A percentile compares a stretch with the other conserved stretches of the same genome.
phyloP scores from a whole-genome alignment of 2,797 vertebrate species.

The Rhabdomys pumilio region DNA sequence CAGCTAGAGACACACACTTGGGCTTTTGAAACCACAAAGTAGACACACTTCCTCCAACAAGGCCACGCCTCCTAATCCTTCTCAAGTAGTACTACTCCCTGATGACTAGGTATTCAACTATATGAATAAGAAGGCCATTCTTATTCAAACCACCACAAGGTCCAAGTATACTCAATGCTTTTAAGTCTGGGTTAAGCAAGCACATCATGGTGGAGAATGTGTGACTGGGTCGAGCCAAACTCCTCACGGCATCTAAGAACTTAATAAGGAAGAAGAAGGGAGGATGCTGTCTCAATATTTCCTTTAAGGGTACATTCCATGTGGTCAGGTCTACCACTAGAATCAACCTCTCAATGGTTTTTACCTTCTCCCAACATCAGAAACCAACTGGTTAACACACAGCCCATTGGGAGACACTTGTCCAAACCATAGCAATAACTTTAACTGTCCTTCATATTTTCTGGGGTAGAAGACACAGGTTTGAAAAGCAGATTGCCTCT shows the following conservation, averaged over 20 bases:
- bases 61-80: neutral
- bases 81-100: neutral
- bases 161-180: neutral
- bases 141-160: neutral
- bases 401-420: neutral
- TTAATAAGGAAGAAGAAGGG: neutral
- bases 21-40: neutral
- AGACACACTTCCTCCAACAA: neutral
- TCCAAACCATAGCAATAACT: neutral
- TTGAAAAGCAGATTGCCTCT: conserved; percentile 47
- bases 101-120: neutral
- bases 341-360: neutral
- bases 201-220: neutral
- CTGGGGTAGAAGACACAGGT: neutral
- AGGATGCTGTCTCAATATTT: neutral
- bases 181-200: neutral
- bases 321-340: too few species aligned
- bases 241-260: neutral
- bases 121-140: neutral
- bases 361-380: neutral
- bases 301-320: neutral
- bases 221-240: neutral
- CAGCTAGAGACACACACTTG: neutral
- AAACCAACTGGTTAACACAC: neutral
- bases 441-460: neutral